Conservation (phyloP, 2,797 vertebrate species). For the Pipistrellus pipistrellus region DNA sequence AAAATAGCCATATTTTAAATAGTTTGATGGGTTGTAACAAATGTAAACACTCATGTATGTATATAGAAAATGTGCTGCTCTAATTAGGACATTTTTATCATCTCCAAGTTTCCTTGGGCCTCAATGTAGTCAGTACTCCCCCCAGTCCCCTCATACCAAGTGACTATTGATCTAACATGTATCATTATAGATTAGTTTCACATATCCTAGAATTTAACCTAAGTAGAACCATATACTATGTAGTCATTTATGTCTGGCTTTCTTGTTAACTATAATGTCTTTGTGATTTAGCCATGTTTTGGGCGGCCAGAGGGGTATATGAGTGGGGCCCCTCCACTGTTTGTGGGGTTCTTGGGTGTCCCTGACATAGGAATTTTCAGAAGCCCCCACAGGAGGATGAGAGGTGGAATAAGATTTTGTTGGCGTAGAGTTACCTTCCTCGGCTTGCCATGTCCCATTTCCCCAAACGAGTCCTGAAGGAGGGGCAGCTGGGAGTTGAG, state of each 20-base stretch:
- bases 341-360: too few species aligned
- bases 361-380: too few species aligned
- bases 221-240: neutral
- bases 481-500: too few species aligned
- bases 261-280: neutral
- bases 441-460: too few species aligned
- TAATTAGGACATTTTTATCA: neutral
- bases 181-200: neutral
- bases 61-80: neutral
- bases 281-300: neutral
- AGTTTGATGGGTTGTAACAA: slow-evolving; percentile 14
- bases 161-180: neutral
- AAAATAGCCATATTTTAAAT: slow-evolving; percentile 16
- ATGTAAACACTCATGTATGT: neutral
- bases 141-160: neutral
- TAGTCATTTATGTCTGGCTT: neutral
- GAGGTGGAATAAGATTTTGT: too few species aligned
- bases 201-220: neutral
- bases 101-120: neutral
- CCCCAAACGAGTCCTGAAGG: too few species aligned
- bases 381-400: too few species aligned
- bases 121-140: neutral
- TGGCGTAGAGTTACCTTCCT: too few species aligned
- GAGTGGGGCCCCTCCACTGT: too few species aligned
- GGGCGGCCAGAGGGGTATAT: too few species aligned